A percentile compares a stretch with the other conserved stretches of the same genome.
phyloP scores from a whole-genome alignment of 2,888 invertebrate species.

The Ennomos fuscantarius region DNA sequence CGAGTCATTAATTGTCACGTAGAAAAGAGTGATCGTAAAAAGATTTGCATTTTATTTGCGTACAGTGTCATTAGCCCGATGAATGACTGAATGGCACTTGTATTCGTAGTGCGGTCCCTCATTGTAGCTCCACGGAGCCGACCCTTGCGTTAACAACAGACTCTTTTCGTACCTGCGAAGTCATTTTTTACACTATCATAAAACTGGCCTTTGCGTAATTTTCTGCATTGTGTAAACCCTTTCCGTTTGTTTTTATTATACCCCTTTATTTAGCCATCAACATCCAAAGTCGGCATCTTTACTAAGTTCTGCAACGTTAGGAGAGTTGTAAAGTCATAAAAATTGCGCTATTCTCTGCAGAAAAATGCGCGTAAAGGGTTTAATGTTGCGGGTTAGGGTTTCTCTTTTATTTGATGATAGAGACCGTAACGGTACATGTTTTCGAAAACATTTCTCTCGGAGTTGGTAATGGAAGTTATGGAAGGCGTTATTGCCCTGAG shows the following conservation, averaged over 20 bases:
- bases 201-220: conserved; percentile 81
- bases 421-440: conserved; percentile 73
- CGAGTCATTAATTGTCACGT: conserved; percentile 56
- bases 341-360: conserved; percentile 79
- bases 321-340: conserved; percentile 79
- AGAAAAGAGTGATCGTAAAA: conserved; percentile 61
- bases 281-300: conserved; percentile 72
- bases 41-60: conserved; percentile 76
- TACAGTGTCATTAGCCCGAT: conserved; percentile 63
- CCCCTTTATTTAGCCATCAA: conserved; percentile 66
- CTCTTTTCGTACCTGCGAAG: conserved; percentile 77
- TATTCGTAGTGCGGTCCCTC: conserved; percentile 57
- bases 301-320: conserved; percentile 75
- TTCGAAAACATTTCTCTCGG: conserved; percentile 61
- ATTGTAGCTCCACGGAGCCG: conserved; percentile 43
- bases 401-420: conserved; percentile 68
- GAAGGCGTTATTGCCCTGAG: conserved; percentile 55
- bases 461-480: conserved; percentile 47
- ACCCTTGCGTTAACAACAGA: conserved; percentile 55
- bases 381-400: conserved; percentile 64
- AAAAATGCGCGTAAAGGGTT: conserved; percentile 79
- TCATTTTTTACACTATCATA: conserved; percentile 68
- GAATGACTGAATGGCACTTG: conserved; percentile 63
- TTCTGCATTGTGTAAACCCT: conserved; percentile 83
- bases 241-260: conserved; percentile 82